Conservation (phyloP, 2,797 vertebrate genomes). For the Antennarius maculatus region DNA sequence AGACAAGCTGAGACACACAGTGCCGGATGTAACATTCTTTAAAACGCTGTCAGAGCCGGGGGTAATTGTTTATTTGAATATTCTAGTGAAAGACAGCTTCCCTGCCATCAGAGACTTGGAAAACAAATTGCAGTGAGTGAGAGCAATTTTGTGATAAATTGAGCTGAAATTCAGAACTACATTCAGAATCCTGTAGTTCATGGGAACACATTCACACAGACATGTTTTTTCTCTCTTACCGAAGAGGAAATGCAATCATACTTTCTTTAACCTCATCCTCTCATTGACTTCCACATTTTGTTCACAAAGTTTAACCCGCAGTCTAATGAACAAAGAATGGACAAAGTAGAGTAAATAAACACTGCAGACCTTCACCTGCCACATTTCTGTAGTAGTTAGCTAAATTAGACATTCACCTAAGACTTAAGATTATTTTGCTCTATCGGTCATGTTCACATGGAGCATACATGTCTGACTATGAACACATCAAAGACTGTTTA, state of each 20-base stretch:
- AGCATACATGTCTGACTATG: constrained; percentile 43
- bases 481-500: constrained; percentile 74
- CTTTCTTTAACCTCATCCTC: constrained; percentile 28
- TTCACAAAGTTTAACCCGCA: constrained; percentile 41
- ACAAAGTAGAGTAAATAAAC: constrained; percentile 39
- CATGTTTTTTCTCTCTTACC: constrained; percentile 12
- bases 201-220: constrained; percentile 14
- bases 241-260: constrained; percentile 38
- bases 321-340: constrained; percentile 44
- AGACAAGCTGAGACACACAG: constrained; percentile 61
- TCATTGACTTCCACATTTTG: constrained; percentile 25
- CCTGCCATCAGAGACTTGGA: constrained; percentile 50
- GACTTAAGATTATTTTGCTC: constrained; percentile 43
- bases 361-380: constrained; percentile 53
- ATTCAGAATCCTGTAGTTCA: constrained; percentile 48
- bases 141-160: constrained; percentile 63
- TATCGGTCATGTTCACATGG: constrained; percentile 56
- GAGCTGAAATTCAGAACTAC: constrained; percentile 41
- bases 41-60: constrained; percentile 59
- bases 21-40: constrained; percentile 63
- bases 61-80: constrained; percentile 80
- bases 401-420: constrained; percentile 34
- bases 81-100: constrained; percentile 61
- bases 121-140: constrained; percentile 61
- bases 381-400: constrained; percentile 65